Evolutionary conservation across 1,140 invertebrate species (phyloP).

Genomic region (Palaemon carinicauda): DNA sequence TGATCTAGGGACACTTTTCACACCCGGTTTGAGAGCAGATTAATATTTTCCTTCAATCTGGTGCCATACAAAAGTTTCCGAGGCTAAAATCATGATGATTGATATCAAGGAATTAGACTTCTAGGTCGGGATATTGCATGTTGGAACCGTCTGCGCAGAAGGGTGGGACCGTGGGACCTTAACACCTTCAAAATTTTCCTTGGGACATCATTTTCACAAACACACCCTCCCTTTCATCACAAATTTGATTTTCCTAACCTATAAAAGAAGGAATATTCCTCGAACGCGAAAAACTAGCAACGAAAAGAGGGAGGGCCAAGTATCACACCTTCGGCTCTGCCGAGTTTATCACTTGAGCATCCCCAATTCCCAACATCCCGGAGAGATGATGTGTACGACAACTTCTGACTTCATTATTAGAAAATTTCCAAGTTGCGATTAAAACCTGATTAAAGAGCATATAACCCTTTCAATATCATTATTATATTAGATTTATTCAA

Average conservation of each 20-base stretch:
- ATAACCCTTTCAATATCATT: not conserved
- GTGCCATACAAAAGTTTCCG: not conserved
- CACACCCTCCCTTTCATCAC: not conserved
- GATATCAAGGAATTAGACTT: slow-evolving; percentile 41
- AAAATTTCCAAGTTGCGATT: not conserved
- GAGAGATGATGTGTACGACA: not conserved
- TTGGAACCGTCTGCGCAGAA: slow-evolving; percentile 53
- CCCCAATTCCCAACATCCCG: not conserved
- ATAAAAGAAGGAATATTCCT: not conserved
- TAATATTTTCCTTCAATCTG: too few species aligned
- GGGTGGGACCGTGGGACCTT: slow-evolving; percentile 33
- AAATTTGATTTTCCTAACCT: not conserved
- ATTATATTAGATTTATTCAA: not conserved
- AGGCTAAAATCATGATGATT: slow-evolving; percentile 26
- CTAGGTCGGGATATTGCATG: slow-evolving; percentile 29
- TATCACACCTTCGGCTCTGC: not conserved
- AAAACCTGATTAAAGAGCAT: not conserved
- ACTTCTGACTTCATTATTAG: not conserved
- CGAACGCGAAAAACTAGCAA: not conserved
- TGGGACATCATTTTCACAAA: not conserved
- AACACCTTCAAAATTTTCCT: slow-evolving; percentile 28
- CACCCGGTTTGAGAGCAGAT: not conserved
- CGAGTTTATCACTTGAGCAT: not conserved
- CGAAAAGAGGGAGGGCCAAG: not conserved
- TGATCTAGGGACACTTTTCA: not conserved